These are phyloP conservation scores for Spinus pinus DNA, from an alignment of 2,797 vertebrate genomes.

Conservation along the genomic window DNA sequence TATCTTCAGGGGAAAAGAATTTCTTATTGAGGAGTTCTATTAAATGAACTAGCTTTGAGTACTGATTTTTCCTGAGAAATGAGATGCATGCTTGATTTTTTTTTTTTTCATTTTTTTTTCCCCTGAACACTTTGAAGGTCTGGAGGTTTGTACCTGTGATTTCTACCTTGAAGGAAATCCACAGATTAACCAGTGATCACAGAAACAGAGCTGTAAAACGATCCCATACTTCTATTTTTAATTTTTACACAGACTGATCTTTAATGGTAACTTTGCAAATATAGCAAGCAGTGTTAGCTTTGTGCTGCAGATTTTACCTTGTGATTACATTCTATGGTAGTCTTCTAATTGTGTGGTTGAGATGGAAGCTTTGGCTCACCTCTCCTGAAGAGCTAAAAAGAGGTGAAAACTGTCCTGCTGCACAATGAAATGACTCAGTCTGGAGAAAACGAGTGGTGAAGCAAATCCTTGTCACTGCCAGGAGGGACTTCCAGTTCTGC, in stretches of 20 bases:
- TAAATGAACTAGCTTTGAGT: background rate
- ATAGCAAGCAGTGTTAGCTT: background rate
- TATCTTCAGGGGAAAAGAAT: background rate
- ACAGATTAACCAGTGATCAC: background rate
- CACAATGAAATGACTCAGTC: background rate
- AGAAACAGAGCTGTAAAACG: background rate
- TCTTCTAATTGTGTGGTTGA: background rate
- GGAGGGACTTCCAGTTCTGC: conserved; percentile 9
- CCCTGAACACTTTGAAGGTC: background rate
- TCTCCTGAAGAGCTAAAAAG: conserved; percentile 11
- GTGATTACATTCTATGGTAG: background rate
- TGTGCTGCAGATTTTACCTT: background rate
- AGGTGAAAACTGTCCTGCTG: background rate
- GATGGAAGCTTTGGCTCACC: background rate
- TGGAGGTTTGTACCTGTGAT: background rate
- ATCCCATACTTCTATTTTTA: background rate
- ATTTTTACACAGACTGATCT: background rate
- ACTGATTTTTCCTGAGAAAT: background rate
- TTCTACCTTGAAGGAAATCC: background rate
- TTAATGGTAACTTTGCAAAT: background rate
- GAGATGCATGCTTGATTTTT: background rate
- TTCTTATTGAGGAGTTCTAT: background rate
- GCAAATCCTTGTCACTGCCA: conserved; percentile 31
- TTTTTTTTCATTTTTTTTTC: background rate
- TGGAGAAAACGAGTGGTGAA: conserved; percentile 15